A percentile compares a stretch with the other conserved stretches of the same genome.
phyloP scores from a whole-genome alignment of 2,113 vertebrate genomes.

The Pelobates fuscus region DNA sequence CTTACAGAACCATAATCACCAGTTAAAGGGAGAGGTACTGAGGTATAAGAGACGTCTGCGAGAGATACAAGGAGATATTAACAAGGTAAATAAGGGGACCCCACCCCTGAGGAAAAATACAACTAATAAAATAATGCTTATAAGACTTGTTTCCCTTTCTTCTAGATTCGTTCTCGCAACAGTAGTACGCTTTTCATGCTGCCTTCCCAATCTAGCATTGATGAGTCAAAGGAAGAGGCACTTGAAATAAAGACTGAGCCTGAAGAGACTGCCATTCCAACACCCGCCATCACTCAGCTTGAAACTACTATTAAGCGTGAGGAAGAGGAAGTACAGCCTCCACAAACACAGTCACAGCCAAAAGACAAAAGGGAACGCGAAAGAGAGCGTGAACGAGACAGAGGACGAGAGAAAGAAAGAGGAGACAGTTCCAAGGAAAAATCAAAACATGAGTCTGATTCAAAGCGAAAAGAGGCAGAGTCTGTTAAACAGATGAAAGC shows the following conservation, averaged over 20 bases:
- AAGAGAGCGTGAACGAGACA: constrained; percentile 83
- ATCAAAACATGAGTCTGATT: constrained; percentile 73
- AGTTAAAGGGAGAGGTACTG: constrained; percentile 93
- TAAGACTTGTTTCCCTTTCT: constrained; percentile 25
- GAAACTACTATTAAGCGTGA: constrained; percentile 60
- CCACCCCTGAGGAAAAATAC: too few relatives aligned
- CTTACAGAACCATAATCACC: constrained; percentile 95
- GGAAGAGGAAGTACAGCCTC: constrained; percentile 58
- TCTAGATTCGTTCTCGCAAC: constrained; percentile 71
- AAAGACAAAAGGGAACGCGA: constrained; percentile 73
- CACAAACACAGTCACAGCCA: constrained; percentile 60
- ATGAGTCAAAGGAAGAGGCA: constrained; percentile 86
- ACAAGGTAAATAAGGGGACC: constrained; percentile 72
- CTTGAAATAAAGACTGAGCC: constrained; percentile 80
- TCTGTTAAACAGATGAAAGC: constrained; percentile 89
- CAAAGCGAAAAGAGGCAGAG: constrained; percentile 81
- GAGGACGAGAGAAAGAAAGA: constrained; percentile 76
- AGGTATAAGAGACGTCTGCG: constrained; percentile 88
- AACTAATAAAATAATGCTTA: too few relatives aligned
- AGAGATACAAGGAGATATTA: constrained; percentile 88
- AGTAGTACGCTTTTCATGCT: constrained; percentile 82
- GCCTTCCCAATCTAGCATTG: constrained; percentile 91
- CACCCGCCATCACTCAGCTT: constrained; percentile 57
- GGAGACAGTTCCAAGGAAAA: constrained; percentile 76
- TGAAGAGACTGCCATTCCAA: constrained; percentile 69